Evolutionary conservation across 1,140 invertebrate species (phyloP).

Genomic region (Bemisia tabaci): DNA sequence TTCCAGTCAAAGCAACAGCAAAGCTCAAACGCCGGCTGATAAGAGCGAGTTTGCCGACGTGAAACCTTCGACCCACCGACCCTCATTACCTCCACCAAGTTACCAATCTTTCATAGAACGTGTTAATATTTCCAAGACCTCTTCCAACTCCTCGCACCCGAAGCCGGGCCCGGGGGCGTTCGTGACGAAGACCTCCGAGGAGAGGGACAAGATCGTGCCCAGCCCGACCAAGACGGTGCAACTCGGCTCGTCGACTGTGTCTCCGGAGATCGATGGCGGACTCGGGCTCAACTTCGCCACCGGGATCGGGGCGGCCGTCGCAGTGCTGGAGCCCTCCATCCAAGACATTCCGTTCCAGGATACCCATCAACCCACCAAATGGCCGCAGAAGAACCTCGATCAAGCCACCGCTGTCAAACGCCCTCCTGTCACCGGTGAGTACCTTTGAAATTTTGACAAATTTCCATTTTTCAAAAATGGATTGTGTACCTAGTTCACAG

Average conservation of each 20-base stretch:
- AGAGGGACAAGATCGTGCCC: neutral
- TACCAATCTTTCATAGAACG: neutral
- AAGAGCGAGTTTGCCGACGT: neutral
- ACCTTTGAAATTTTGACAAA: neutral
- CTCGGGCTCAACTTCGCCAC: constrained; percentile 28
- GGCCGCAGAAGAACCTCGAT: constrained; percentile 10
- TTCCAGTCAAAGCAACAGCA: neutral
- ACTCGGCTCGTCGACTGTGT: constrained; percentile 19
- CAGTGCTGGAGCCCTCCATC: constrained; percentile 20
- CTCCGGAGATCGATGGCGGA: constrained; percentile 28
- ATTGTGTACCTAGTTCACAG: no score
- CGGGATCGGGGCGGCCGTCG: constrained; percentile 19
- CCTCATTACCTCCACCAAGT: neutral
- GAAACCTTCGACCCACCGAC: neutral
- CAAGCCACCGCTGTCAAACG: neutral
- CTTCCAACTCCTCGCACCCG: neutral
- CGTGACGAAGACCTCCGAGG: neutral
- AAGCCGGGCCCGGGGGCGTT: neutral
- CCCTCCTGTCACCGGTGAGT: constrained; percentile 11
- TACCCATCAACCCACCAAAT: constrained; percentile 19
- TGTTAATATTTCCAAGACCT: neutral
- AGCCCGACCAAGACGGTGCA: constrained; percentile 7
- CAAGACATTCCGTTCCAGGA: constrained; percentile 17
- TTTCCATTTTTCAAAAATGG: no score
- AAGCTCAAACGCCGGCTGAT: neutral